These are phyloP conservation scores for Drusus annulatus DNA, from an alignment of 1,140 invertebrate species.

Conservation along the genomic window DNA sequence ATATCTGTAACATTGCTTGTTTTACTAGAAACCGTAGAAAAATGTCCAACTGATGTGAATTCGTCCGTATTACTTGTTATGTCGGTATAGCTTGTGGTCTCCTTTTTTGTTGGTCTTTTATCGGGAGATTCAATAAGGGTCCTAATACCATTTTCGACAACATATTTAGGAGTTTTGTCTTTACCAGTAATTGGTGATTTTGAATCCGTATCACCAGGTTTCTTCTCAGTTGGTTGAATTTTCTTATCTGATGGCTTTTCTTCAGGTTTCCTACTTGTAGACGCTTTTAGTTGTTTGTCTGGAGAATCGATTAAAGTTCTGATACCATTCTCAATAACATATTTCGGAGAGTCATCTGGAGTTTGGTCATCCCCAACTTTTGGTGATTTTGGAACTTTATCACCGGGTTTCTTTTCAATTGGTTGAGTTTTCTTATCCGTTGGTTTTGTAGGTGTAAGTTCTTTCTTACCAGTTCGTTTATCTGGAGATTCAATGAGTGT, in stretches of 20 bases:
- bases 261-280: background rate
- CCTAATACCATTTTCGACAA: constrained; percentile 48
- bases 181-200: background rate
- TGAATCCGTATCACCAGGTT: background rate
- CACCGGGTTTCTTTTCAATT: constrained; percentile 27
- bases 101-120: constrained; percentile 17
- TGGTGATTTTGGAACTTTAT: background rate
- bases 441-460: constrained; percentile 3
- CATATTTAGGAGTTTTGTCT: constrained; percentile 1
- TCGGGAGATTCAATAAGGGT: constrained; percentile 26
- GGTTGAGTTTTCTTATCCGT: background rate
- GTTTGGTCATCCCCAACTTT: background rate
- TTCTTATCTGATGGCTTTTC: constrained; percentile 22
- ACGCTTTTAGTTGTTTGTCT: constrained; percentile 5
- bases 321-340: constrained; percentile 47
- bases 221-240: background rate
- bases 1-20: background rate
- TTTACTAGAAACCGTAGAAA: constrained; percentile 2
- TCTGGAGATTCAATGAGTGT: constrained; percentile 31
- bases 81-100: background rate
- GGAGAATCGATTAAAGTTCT: constrained; percentile 40
- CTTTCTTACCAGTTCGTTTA: constrained; percentile 5
- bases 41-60: constrained; percentile 1
- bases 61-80: constrained; percentile 12
- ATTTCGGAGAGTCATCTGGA: constrained; percentile 35